Evolutionary conservation across 2,797 vertebrate species (phyloP), one percentile per base, ranked within the genome.

Genomic region (Mus caroli): DNA sequence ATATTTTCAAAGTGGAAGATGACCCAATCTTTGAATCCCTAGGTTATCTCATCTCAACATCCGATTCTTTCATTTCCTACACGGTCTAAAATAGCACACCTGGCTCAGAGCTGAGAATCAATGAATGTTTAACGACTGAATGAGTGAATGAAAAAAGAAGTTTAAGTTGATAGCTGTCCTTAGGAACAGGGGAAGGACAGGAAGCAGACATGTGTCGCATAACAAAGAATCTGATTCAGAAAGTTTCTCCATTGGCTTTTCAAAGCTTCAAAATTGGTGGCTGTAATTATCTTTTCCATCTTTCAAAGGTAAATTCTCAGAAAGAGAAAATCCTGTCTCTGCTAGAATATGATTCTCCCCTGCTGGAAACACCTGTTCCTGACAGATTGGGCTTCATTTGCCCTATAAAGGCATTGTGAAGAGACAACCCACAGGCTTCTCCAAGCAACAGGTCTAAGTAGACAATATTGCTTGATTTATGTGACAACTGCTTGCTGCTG

Each of bases 281-380:
- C 96, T 78, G 89, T 92, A 97, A 96, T 96, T 95, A 87, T 76
- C 62, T 93, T 93, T n/a, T 94, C 93, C 79, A 75, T 91, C 58
- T 88, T 95, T 95, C 86, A 97, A 92, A 96, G 86, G 93, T 92
- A 96, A 87, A 95, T 80, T 91, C 93, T 96, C 86, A 96, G 77
- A 96, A 93, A 96, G 86, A 94, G 86, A 97, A 97, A 94, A 46
- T 54, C 87, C 79, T 14, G 26, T 88, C 31, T 88, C 22, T 89
- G 40, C 80, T 83, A 91, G 87, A 94, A 96, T 92, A 80, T 91
- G 69, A 79, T 69, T 97, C 86, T 92, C 52, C 83, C 94, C 92
- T 84, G 90, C 90, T 96, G 94, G 56, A 97, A 96, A 96, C 88
- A 97, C 78, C 92, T 96, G 88, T 94, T 96, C 6, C 62, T 95